Evolutionary conservation across 2,797 vertebrate species (phyloP).

Genomic region (Setipinna tenuifilis): DNA sequence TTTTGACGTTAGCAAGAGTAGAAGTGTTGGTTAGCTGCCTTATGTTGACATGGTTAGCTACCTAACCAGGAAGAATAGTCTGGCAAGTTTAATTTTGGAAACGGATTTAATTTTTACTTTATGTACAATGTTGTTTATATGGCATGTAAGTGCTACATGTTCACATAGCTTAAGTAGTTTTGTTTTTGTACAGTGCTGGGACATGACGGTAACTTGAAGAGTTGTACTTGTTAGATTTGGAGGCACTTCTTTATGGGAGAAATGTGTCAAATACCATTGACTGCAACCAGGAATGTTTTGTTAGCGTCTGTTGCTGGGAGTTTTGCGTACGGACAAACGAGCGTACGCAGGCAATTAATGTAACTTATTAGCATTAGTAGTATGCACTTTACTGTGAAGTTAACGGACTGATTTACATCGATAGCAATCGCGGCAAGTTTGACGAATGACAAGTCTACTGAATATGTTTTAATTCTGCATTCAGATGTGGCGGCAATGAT

Average conservation of each 20-base stretch:
- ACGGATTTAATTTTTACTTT: background rate
- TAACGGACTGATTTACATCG: background rate
- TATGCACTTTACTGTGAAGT: background rate
- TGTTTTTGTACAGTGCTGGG: no score
- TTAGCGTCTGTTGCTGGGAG: background rate
- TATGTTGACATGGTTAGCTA: background rate
- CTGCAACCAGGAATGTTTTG: background rate
- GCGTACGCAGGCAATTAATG: background rate
- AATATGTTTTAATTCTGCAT: background rate
- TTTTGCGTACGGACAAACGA: no score
- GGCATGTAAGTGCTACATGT: background rate
- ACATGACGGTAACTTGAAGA: no score
- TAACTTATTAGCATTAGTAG: background rate
- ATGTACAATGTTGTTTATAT: background rate
- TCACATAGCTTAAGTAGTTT: no score
- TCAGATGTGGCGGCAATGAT: background rate
- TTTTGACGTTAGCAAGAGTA: background rate
- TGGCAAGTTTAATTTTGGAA: background rate
- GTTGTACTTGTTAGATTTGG: no score
- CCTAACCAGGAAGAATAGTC: background rate
- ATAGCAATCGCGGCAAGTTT: background rate
- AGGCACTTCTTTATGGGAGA: no score
- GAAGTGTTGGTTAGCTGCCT: background rate
- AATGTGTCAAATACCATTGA: no score
- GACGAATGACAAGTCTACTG: background rate